Conservation (phyloP, 2,113 vertebrate genomes). For the Pelobates fuscus region DNA sequence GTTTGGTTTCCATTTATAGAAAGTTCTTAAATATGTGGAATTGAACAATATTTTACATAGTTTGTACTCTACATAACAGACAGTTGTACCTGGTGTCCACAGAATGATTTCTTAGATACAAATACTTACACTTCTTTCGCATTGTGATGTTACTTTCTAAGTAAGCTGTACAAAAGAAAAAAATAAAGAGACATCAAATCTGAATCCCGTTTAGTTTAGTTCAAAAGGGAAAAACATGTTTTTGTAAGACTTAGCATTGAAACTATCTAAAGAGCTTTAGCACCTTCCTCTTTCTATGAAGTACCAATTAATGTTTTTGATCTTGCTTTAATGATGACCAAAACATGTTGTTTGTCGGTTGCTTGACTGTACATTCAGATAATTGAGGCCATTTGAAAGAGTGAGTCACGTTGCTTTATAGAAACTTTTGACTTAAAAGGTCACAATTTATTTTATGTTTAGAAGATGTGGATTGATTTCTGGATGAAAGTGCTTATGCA, state of each 20-base stretch:
- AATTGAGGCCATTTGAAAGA: constrained; percentile 18
- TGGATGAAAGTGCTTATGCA: too few species aligned
- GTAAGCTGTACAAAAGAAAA: background rate
- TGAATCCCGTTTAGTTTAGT: background rate
- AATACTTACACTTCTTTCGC: too few species aligned
- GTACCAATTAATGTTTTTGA: constrained; percentile 12
- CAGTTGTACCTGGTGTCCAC: too few species aligned
- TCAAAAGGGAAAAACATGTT: background rate
- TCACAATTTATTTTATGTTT: too few species aligned
- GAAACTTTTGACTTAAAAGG: too few species aligned
- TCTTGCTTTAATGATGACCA: constrained; percentile 22
- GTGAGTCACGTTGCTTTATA: constrained; percentile 8
- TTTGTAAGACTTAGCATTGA: constrained; percentile 3
- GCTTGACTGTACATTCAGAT: background rate
- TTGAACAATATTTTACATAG: too few species aligned
- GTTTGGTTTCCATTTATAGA: too few species aligned
- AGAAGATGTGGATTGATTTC: too few species aligned
- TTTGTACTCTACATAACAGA: too few species aligned
- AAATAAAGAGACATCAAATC: background rate
- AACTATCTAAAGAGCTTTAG: background rate
- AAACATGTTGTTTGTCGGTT: constrained; percentile 7
- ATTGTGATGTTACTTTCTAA: background rate
- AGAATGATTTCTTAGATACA: too few species aligned
- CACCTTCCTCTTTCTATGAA: background rate
- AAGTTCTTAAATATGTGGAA: too few species aligned